Evolutionary conservation across 2,113 vertebrate species (phyloP), one percentile per base, ranked within the genome.

Genomic region (Pardalotus punctatus): DNA sequence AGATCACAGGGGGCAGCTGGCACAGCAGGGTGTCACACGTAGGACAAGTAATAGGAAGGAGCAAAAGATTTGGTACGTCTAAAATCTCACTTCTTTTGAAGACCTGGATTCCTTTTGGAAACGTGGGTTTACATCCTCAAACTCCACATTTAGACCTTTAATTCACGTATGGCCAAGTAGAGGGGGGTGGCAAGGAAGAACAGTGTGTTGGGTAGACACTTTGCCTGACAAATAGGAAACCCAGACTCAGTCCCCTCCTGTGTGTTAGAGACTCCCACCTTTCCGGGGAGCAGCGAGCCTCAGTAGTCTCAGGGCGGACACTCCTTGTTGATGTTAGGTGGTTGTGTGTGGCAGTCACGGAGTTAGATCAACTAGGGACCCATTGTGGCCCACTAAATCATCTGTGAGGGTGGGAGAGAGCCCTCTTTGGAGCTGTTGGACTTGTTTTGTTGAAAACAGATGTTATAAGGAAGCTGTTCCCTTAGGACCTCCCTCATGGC

Each of bases 1-100:
- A n/a, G 24, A 51, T 65, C 0, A 0, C 57, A 72, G 51, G 48
- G 57, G 20, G 10, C 77, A 84, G 53, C 47, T 73, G 50, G 19
- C 43, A 28, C 48, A 28, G 29, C 25, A 27, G 53, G 69, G 6
- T 6, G 0, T 73, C 50, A 33, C n/a, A 12, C 0, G 0, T 10
- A 50, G 25, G 85, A 69, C 31, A 56, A 40, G 36, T 80, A 18
- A 48, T 5, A 51, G 40, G 29, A 76, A 67, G 72, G 57, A 74
- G 71, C 12, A 50, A 81, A 83, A 61, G 43, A 62, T 33, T 4
- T 12, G 8, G 6, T 71, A n/a, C 40, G 17, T 53, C 25, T 90
- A 50, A 95, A 93, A 80, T 94, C 28, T 48, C 33, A 61, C 3
- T 15, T 71, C 21, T 79, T 56, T 82, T 47, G 42, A 90, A 78